Conservation (phyloP, 2,888 invertebrate species). For the Trissonchulus sp. region DNA sequence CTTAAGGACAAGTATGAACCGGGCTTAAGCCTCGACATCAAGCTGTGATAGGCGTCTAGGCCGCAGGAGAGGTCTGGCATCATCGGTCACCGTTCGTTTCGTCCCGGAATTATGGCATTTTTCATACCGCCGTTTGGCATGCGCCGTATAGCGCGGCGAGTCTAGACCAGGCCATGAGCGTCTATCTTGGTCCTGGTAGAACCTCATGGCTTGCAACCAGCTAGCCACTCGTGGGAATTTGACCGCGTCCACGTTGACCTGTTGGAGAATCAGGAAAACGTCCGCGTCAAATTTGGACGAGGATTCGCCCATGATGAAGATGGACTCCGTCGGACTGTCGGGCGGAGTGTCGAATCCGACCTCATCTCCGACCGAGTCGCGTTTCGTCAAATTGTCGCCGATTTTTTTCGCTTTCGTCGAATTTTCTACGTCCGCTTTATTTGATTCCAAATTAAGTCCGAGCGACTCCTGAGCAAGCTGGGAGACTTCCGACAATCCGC, state of each 20-base stretch:
- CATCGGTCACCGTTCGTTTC: too few species aligned
- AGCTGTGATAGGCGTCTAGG: too few species aligned
- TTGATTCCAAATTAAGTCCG: neutral
- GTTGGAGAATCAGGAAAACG: neutral
- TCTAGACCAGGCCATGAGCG: conserved; percentile 10
- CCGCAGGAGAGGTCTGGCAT: too few species aligned
- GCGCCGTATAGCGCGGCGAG: neutral
- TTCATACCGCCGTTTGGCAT: neutral
- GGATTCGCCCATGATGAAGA: neutral
- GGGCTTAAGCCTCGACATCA: too few species aligned
- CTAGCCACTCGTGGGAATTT: conserved; percentile 8
- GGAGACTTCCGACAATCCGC: neutral
- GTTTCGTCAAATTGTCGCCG: neutral
- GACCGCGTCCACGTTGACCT: neutral
- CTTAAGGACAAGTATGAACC: too few species aligned
- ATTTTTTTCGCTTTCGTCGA: too few species aligned
- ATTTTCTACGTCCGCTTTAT: neutral
- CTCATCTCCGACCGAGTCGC: neutral
- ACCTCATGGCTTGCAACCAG: neutral
- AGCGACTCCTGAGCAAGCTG: neutral
- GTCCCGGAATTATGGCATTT: too few species aligned
- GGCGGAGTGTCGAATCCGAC: neutral
- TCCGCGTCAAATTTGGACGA: conserved; percentile 14
- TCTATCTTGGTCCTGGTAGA: neutral
- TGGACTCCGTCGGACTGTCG: neutral